Evolutionary conservation across 2,113 vertebrate species (phyloP).

Genomic region (Pollachius pollachius): DNA sequence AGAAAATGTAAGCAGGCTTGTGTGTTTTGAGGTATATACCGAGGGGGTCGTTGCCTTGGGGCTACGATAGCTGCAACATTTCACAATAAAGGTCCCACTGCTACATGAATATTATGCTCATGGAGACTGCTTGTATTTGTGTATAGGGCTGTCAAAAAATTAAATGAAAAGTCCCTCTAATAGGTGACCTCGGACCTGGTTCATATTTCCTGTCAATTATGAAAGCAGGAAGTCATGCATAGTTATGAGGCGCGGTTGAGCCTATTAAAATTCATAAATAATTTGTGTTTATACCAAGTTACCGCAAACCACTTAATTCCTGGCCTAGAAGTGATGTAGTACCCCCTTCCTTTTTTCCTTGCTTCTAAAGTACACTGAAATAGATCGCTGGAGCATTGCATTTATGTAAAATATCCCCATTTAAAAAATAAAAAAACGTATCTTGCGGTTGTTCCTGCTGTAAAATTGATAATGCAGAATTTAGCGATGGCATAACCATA

Average conservation of each 20-base stretch:
- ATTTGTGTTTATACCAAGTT: constrained; percentile 86
- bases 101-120: constrained; percentile 75
- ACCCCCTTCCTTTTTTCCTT: constrained; percentile 45
- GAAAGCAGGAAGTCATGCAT: constrained; percentile 97
- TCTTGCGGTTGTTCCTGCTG: constrained; percentile 2
- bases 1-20: constrained; percentile 41
- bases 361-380: constrained; percentile 40
- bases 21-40: constrained; percentile 63
- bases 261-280: constrained; percentile 97
- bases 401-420: constrained; percentile 8
- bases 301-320: constrained; percentile 69
- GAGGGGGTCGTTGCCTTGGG: constrained; percentile 57
- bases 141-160: constrained; percentile 94
- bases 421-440: not conserved
- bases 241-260: constrained; percentile 94
- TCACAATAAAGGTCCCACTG: constrained; percentile 65
- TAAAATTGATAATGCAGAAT: constrained; percentile 8
- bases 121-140: constrained; percentile 83
- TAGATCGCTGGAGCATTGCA: constrained; percentile 24
- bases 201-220: constrained; percentile 99
- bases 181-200: constrained; percentile 95
- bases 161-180: constrained; percentile 99
- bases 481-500: constrained; percentile 19
- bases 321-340: constrained; percentile 66
- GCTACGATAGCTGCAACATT: constrained; percentile 54